These are phyloP conservation scores for Nylanderia fulva DNA, from an alignment of 1,140 invertebrate genomes.

Conservation along the genomic window DNA sequence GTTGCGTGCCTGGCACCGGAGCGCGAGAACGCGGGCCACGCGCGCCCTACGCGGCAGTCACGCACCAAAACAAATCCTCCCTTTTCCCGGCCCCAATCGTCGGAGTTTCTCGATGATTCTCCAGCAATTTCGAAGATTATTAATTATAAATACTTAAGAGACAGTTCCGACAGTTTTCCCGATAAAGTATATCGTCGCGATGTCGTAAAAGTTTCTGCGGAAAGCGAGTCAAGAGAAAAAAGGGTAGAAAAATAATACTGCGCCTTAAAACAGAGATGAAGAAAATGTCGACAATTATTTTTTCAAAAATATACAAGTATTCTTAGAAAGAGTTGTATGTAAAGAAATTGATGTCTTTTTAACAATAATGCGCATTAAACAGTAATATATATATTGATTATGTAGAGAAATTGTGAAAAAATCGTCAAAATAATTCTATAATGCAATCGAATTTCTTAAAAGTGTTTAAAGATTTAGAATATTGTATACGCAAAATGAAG, in stretches of 20 bases:
- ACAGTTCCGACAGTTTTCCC: neutral
- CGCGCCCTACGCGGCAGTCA: conserved; percentile 60
- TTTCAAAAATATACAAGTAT: neutral
- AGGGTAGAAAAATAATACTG: neutral
- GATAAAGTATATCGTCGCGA: neutral
- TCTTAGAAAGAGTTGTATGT: neutral
- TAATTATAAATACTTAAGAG: neutral
- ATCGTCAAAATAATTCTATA: neutral
- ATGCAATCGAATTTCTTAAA: too few relatives aligned
- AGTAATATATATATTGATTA: neutral
- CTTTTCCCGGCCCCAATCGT: conserved; percentile 4
- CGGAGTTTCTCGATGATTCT: neutral
- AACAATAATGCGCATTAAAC: neutral
- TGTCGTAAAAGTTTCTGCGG: neutral
- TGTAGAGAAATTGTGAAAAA: neutral
- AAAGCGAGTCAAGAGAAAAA: neutral
- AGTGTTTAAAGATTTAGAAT: conserved; percentile 3
- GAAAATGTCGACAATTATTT: neutral
- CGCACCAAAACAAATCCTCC: conserved; percentile 75
- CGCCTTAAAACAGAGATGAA: neutral
- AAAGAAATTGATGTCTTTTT: neutral
- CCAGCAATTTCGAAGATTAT: conserved; percentile 17
- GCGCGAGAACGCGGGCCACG: conserved; percentile 57
- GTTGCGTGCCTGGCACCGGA: conserved; percentile 73
- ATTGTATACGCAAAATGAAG: neutral